Conservation (phyloP, 2,113 vertebrate genomes). For the cat (Felis catus) region DNA sequence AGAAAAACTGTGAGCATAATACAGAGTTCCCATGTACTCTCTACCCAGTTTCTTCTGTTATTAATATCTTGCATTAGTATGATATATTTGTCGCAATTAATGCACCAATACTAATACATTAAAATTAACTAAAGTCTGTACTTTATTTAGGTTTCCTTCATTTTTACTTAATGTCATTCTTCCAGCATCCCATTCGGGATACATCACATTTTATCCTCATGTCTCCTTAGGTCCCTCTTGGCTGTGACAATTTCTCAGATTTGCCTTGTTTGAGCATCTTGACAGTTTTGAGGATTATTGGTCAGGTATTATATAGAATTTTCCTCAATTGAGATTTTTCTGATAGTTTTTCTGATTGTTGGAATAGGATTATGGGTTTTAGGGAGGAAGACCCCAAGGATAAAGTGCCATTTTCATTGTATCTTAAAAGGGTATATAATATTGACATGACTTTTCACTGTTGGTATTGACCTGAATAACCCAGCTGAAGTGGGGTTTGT, state of each 20-base stretch:
- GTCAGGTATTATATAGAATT: not conserved
- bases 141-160: not conserved
- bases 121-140: not conserved
- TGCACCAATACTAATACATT: not conserved
- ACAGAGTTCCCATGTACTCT: not conserved
- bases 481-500: not conserved
- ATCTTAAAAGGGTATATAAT: not conserved
- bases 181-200: not conserved
- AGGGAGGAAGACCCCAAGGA: not conserved
- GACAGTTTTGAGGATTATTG: not conserved
- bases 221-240: not conserved
- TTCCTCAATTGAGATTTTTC: not conserved
- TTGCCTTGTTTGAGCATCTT: not conserved
- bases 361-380: not conserved
- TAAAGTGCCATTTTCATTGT: not conserved
- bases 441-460: not conserved
- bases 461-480: not conserved
- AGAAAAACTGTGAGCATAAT: not conserved
- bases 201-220: not conserved
- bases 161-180: not conserved
- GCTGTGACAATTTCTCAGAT: not conserved
- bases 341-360: not conserved
- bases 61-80: not conserved
- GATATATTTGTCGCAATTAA: not conserved
- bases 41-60: not conserved